phyloP scores from a whole-genome alignment of 2,888 invertebrate species.

The Rhagium mordax region DNA sequence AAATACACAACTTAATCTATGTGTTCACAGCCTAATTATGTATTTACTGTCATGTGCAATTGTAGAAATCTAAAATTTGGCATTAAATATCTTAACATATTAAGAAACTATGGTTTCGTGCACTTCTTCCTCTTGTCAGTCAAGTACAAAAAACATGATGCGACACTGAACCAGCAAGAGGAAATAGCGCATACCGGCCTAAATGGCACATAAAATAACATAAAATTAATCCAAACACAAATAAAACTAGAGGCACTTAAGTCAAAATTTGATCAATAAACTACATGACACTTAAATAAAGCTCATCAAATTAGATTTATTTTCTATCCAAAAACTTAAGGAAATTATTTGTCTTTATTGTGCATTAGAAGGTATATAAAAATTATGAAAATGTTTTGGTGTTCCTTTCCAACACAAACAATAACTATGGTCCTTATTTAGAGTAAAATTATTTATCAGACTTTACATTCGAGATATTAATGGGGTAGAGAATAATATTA shows the following conservation, averaged over 20 bases:
- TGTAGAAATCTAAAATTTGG: conserved; percentile 30
- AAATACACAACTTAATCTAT: conserved; percentile 30
- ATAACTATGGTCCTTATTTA: conserved; percentile 5
- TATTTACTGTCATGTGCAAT: conserved; percentile 32
- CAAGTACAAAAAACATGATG: not conserved
- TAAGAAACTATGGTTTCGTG: not conserved
- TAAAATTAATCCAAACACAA: conserved; percentile 24
- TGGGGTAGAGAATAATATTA: not conserved
- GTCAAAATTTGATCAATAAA: not conserved
- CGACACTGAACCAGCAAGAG: not conserved
- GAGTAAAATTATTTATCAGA: conserved; percentile 16
- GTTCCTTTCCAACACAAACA: conserved; percentile 9
- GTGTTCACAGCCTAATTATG: conserved; percentile 33
- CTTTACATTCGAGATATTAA: conserved; percentile 11
- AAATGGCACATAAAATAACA: conserved; percentile 21
- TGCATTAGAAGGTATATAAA: not conserved
- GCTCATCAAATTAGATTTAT: not conserved
- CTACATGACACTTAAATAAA: not conserved
- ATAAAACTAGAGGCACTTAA: conserved; percentile 20
- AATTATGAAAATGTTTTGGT: not conserved
- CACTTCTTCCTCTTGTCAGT: not conserved
- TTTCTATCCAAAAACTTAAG: not conserved
- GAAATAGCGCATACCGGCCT: conserved; percentile 14
- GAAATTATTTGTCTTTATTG: conserved; percentile 11
- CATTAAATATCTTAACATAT: conserved; percentile 20